These are phyloP conservation scores for Nyctibius bracteatus DNA, from an alignment of 2,113 vertebrate species.

Conservation along the genomic window DNA sequence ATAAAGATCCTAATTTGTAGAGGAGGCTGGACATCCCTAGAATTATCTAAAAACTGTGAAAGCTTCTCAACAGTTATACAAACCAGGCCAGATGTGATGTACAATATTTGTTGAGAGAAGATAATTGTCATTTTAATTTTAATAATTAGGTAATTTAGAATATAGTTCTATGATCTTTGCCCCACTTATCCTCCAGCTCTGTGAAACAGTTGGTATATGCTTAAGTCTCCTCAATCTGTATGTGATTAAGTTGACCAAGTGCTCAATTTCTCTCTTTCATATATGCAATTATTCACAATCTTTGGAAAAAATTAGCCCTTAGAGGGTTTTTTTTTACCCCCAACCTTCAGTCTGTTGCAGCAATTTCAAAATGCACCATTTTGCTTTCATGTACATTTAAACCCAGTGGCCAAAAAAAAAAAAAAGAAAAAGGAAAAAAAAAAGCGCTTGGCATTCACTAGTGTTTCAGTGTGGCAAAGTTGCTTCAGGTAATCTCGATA, in stretches of 20 bases:
- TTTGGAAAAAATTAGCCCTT: background rate
- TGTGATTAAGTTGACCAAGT: slow-evolving; percentile 15
- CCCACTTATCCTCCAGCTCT: background rate
- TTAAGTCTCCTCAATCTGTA: background rate
- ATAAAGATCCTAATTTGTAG: background rate
- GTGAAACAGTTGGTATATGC: background rate
- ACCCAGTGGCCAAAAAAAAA: background rate
- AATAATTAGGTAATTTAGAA: background rate
- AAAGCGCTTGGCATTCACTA: background rate
- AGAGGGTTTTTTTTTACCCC: background rate
- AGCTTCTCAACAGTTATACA: background rate
- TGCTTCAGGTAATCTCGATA: slow-evolving; percentile 17
- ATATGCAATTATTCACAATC: background rate
- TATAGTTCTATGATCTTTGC: background rate
- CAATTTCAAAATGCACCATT: background rate
- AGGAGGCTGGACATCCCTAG: background rate
- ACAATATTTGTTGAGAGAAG: background rate
- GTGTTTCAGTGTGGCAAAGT: slow-evolving; percentile 31
- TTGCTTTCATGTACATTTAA: slow-evolving; percentile 30
- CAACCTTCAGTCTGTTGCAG: background rate
- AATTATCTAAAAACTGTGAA: background rate
- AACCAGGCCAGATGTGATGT: background rate
- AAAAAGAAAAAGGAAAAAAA: background rate
- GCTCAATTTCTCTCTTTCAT: background rate
- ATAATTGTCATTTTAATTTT: background rate